Evolutionary conservation across 2,888 invertebrate genomes (phyloP).

Genomic region (Nomada flava): DNA sequence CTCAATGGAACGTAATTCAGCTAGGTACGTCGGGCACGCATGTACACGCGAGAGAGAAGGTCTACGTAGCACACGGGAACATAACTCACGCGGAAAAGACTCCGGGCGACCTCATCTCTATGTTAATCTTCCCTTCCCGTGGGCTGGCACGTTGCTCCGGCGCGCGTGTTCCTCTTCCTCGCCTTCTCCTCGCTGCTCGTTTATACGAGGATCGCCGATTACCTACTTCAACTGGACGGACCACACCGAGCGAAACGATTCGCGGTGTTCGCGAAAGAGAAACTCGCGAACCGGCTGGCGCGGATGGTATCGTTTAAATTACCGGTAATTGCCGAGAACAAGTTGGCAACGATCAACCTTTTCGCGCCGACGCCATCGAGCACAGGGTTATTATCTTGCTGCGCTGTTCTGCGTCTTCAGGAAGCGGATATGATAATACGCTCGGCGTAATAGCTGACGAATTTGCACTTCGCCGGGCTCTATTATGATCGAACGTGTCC

Average conservation of each 20-base stretch:
- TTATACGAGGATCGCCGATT: slow-evolving; percentile 59
- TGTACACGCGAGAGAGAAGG: neutral
- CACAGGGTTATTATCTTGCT: slow-evolving; percentile 5
- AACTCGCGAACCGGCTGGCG: neutral
- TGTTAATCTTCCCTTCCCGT: slow-evolving; percentile 72
- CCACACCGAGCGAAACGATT: slow-evolving; percentile 59
- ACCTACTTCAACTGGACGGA: slow-evolving; percentile 61
- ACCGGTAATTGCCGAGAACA: slow-evolving; percentile 29
- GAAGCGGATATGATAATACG: slow-evolving; percentile 8
- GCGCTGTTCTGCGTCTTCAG: neutral
- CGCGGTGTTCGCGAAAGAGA: slow-evolving; percentile 1
- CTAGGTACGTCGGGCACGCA: slow-evolving; percentile 4
- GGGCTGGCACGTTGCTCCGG: slow-evolving; percentile 8
- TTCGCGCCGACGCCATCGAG: neutral
- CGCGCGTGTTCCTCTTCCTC: slow-evolving; percentile 13
- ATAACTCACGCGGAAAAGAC: slow-evolving; percentile 73
- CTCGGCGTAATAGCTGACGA: neutral
- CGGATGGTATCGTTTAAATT: neutral
- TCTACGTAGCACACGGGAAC: slow-evolving; percentile 39
- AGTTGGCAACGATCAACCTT: slow-evolving; percentile 12
- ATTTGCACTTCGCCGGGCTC: slow-evolving; percentile 10
- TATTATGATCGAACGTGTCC: neutral
- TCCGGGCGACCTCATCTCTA: slow-evolving; percentile 76
- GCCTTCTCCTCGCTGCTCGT: slow-evolving; percentile 46
- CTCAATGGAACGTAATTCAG: slow-evolving; percentile 46